Evolutionary conservation across 2,888 invertebrate genomes (phyloP), one percentile per base, ranked within the genome.

Genomic region (Agriopis aurantiaria): DNA sequence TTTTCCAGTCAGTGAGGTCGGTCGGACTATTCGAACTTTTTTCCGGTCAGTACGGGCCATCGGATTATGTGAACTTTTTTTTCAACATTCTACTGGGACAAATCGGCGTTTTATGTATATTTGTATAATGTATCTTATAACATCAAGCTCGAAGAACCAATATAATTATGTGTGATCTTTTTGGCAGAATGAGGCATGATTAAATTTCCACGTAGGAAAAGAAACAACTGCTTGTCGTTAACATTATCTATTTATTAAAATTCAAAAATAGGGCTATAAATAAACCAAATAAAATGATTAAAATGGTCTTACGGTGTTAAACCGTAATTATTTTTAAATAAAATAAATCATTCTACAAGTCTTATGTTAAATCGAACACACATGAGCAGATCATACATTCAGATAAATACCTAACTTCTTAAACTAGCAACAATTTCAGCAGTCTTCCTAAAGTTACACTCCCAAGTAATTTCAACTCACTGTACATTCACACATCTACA

Each of bases 221-320:
- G n/a, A 56, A 57, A 78, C 70, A 76, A 68, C 17, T 63, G 52
- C 68, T 52, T 12, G 51, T 77, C 65, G 78, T 84, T 85, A 85
- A 83, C 80, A 57, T 65, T 57, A 85, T 78, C 74, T 78, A 79
- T 90, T 89, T 88, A 87, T 87, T 89, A 74, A 78, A 84, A 84
- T 80, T 75, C 81, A 79, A 85, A 87, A 84, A 79, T 77, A 80
- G 78, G 72, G 78, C 76, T 83, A 84, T 74, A 76, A 80, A 78
- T 80, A 78, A 81, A 79, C 75, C 65, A 14, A 63, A 70, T 70
- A 67, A 69, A 75, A 68, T 72, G 69, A 76, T 48, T 64, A 46
- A 75, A 79, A 73, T 68, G 46, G 75, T 65, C 55, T 70, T 71
- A 77, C 51, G 70, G 71, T 60, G 46, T 48, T 23, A n/a, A 8